These are phyloP conservation scores for Prionace glauca DNA, from an alignment of 2,797 vertebrate genomes.

Conservation along the genomic window DNA sequence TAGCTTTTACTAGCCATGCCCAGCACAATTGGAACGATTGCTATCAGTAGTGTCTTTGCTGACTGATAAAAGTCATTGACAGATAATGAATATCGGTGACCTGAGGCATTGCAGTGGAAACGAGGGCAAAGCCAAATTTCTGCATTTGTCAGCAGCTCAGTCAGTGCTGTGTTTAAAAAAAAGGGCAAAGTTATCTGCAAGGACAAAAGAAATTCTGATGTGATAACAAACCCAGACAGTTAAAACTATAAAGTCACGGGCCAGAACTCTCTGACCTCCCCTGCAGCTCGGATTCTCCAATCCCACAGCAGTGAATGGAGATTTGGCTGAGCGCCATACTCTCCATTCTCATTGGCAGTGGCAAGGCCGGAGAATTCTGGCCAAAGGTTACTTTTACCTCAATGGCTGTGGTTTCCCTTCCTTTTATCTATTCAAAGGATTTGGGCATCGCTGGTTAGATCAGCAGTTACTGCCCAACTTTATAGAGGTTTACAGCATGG, in stretches of 20 bases:
- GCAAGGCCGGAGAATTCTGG: too few species aligned
- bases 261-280: too few species aligned
- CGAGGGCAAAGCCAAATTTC: neutral
- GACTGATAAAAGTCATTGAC: conserved; percentile 21
- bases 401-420: neutral
- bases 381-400: neutral
- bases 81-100: conserved; percentile 11
- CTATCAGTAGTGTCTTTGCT: conserved; percentile 3
- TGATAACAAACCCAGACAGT: neutral
- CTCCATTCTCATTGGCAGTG: too few species aligned
- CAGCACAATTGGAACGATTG: neutral
- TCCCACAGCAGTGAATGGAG: too few species aligned
- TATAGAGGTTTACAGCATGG: too few species aligned
- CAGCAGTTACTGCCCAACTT: too few species aligned
- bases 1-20: neutral
- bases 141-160: conserved; percentile 12
- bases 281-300: too few species aligned
- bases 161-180: neutral
- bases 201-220: neutral
- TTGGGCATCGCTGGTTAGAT: neutral
- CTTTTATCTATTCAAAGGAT: neutral
- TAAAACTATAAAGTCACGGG: neutral
- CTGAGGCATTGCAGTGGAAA: neutral
- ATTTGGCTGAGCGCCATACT: too few species aligned
- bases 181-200: neutral